Evolutionary conservation across 2,888 invertebrate genomes (phyloP), one percentile per base, ranked within the genome.

Genomic region (Ceratothoa steindachneri): DNA sequence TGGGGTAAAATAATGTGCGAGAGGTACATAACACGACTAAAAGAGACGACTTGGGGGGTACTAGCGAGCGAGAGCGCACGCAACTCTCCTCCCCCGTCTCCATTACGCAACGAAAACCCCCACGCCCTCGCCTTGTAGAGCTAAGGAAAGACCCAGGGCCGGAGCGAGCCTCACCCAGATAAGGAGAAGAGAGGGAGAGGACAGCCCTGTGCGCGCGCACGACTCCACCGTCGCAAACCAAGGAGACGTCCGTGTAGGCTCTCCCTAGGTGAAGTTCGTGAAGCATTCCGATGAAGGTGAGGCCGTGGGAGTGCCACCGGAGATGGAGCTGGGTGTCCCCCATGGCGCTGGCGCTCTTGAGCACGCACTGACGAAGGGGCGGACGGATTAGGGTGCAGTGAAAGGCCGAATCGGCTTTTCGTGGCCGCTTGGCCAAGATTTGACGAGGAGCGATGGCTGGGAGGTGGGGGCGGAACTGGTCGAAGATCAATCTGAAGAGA

Each of bases 231-330:
- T 76, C 76, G 51, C 79, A 79, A 30, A 76, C 72, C 2, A 79
- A 51, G 31, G 72, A 75, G 22, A 79, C 76, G 24, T 79, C 79
- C 29, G 75, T 79, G 69, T 76, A 79, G 7, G 76, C 73, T 7
- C 75, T 71, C 1, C 74, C 74, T 9, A 74, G 70, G 65, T 79
- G 79, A 19, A 79, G 76, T 19, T 79, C 79, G 15, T 72, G 67
- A 29, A 79, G 72, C 79, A 79, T 79, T 53, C 53, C 19, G 55
- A 76, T 79, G 74, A 79, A 79, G 72, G 79, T 76, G 72, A 67
- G 74, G 67, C 76, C 69, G 71, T 79, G 79, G 1, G 79, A 79
- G 68, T 79, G 79, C 79, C 79, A 79, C 70, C 79, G 60, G 29
- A 79, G 66, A 65, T 79, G 79, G 19, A 79, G 67, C 71, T 79